Evolutionary conservation across 2,113 vertebrate genomes (phyloP).

Genomic region (Microcebus lehilahytsara): DNA sequence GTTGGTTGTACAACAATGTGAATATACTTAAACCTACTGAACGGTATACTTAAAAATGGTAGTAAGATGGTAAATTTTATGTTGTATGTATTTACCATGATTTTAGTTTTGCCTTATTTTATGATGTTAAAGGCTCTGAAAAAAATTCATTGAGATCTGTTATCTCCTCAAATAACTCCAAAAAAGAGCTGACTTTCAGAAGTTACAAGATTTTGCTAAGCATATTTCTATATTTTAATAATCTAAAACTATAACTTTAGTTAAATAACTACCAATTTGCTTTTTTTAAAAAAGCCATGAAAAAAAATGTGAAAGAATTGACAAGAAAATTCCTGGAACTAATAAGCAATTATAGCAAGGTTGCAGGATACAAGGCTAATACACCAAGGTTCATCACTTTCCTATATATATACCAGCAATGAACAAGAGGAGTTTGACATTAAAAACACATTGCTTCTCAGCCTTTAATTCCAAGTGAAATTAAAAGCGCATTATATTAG

Average conservation of each 20-base stretch:
- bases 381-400: background rate
- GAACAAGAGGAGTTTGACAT: background rate
- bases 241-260: constrained; percentile 77
- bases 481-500: too few relatives aligned
- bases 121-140: constrained; percentile 70
- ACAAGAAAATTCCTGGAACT: background rate
- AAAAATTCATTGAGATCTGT: constrained; percentile 75
- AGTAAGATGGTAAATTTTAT: background rate
- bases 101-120: background rate
- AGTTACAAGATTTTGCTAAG: constrained; percentile 76
- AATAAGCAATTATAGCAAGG: background rate
- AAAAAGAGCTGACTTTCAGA: constrained; percentile 79
- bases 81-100: background rate
- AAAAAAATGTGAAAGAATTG: background rate
- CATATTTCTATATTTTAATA: constrained; percentile 81
- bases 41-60: background rate
- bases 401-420: background rate
- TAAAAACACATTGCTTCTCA: background rate
- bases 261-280: constrained; percentile 83
- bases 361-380: background rate
- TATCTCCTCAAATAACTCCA: constrained; percentile 78
- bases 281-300: constrained; percentile 44
- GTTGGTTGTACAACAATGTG: background rate
- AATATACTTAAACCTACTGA: background rate
- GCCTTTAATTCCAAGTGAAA: too few relatives aligned